These are phyloP conservation scores for Polydrusus cervinus DNA, from an alignment of 2,888 invertebrate genomes.

Conservation along the genomic window DNA sequence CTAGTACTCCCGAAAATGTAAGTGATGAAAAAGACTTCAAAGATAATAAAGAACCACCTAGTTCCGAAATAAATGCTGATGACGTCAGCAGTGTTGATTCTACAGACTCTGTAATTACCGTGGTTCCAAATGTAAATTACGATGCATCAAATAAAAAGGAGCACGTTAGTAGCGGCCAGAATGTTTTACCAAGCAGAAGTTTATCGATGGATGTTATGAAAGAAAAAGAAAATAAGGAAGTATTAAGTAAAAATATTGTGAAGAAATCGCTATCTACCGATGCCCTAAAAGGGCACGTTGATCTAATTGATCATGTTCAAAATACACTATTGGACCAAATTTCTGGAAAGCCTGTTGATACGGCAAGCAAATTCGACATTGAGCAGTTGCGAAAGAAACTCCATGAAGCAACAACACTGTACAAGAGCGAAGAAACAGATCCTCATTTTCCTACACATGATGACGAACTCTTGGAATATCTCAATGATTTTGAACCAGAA, in stretches of 20 bases:
- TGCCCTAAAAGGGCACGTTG: slow-evolving; percentile 56
- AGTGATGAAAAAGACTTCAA: neutral
- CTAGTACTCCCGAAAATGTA: neutral
- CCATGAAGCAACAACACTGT: slow-evolving; percentile 51
- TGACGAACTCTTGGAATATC: slow-evolving; percentile 50
- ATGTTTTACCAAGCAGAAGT: neutral
- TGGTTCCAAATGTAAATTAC: slow-evolving; percentile 57
- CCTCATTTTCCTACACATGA: slow-evolving; percentile 14
- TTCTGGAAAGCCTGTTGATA: slow-evolving; percentile 55
- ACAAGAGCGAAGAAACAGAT: slow-evolving; percentile 40
- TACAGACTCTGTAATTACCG: slow-evolving; percentile 61
- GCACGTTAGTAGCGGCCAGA: neutral
- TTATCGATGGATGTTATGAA: neutral
- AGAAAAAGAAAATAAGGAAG: slow-evolving; percentile 24
- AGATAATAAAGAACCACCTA: neutral
- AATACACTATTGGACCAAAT: slow-evolving; percentile 59
- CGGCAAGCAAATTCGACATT: slow-evolving; percentile 53
- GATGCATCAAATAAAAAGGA: slow-evolving; percentile 12
- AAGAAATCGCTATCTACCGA: slow-evolving; percentile 39
- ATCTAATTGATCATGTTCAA: slow-evolving; percentile 58
- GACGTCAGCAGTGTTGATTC: slow-evolving; percentile 61
- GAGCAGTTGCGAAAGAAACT: slow-evolving; percentile 55
- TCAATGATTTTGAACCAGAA: slow-evolving; percentile 51
- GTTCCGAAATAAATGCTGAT: slow-evolving; percentile 18
- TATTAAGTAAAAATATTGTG: neutral